Evolutionary conservation across 2,797 vertebrate genomes (phyloP).

Genomic region (Acanthurus lineatus): DNA sequence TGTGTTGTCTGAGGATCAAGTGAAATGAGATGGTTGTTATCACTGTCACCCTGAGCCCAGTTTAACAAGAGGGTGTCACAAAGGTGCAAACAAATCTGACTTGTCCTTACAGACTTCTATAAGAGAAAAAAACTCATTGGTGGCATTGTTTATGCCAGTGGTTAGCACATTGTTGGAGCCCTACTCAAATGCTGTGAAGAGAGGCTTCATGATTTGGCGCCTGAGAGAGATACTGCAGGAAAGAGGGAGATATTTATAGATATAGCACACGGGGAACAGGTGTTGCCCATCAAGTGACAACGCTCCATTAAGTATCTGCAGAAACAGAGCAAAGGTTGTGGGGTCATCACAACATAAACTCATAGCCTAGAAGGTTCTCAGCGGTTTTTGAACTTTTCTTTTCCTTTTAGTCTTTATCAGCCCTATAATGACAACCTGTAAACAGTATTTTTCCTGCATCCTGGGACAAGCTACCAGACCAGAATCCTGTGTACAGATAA

Average conservation of each 20-base stretch:
- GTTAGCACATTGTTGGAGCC: too few species aligned
- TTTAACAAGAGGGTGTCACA: slow-evolving; percentile 15
- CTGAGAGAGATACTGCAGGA: too few species aligned
- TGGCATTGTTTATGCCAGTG: not conserved
- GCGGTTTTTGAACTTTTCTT: too few species aligned
- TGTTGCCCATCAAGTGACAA: too few species aligned
- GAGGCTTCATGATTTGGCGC: too few species aligned
- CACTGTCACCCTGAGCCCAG: slow-evolving; percentile 4
- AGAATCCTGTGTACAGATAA: not conserved
- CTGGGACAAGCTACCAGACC: not conserved
- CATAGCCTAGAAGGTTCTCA: not conserved
- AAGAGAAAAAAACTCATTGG: not conserved
- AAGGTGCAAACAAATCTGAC: not conserved
- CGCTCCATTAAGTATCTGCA: too few species aligned
- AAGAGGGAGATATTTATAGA: too few species aligned
- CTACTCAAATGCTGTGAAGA: too few species aligned
- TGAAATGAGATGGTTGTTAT: slow-evolving; percentile 15
- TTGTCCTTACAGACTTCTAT: not conserved
- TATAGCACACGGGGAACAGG: too few species aligned
- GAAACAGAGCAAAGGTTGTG: too few species aligned
- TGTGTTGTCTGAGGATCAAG: slow-evolving; percentile 22
- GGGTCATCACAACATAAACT: not conserved
- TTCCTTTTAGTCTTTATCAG: not conserved
- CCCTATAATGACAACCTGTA: not conserved
- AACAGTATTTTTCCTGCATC: not conserved